Evolutionary conservation across 2,113 vertebrate genomes (phyloP).

Genomic region (Motacilla alba): DNA sequence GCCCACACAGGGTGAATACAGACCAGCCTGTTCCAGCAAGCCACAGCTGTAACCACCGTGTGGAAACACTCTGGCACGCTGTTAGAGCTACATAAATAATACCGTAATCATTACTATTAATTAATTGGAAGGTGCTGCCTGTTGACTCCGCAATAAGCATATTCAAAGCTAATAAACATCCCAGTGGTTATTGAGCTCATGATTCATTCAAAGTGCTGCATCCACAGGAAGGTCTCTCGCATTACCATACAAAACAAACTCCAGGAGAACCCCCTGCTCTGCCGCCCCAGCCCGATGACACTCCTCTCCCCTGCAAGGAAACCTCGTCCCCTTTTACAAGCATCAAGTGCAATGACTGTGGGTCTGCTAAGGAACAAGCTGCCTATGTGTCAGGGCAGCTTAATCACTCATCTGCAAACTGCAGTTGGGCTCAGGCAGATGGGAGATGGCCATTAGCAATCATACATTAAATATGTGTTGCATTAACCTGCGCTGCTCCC

Average conservation of each 20-base stretch:
- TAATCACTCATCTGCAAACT: constrained; percentile 57
- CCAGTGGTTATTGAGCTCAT: constrained; percentile 48
- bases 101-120: constrained; percentile 64
- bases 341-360: not conserved
- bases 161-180: constrained; percentile 45
- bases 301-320: not conserved
- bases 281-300: not conserved
- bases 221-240: not conserved
- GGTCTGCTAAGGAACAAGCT: constrained; percentile 21
- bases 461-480: constrained; percentile 71
- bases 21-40: not conserved
- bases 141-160: constrained; percentile 59
- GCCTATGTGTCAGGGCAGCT: constrained; percentile 34
- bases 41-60: not conserved
- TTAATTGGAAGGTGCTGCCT: constrained; percentile 67
- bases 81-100: constrained; percentile 46
- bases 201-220: constrained; percentile 35
- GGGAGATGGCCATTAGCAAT: constrained; percentile 58
- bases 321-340: not conserved
- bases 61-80: not conserved
- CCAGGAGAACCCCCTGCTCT: not conserved
- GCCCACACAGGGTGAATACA: not conserved
- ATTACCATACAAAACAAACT: not conserved
- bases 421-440: constrained; percentile 56
- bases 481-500: constrained; percentile 38